Conservation (phyloP, 2,888 invertebrate species). For the Nipponacmea schrenckii region DNA sequence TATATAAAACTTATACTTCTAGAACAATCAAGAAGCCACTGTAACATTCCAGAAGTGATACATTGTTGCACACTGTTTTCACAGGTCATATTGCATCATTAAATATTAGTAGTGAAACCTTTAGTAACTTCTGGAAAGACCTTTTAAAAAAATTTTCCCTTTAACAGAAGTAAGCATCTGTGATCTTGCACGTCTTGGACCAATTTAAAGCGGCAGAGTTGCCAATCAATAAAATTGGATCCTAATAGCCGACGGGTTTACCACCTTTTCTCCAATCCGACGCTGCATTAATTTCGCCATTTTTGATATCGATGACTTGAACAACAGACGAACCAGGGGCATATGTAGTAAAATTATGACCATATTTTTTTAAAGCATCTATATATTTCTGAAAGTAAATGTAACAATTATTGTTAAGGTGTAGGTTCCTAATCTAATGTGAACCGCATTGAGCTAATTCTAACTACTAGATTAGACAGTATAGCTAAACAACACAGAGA, state of each 20-base stretch:
- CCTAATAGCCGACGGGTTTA: conserved; percentile 34
- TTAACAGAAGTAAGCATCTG: too few species aligned
- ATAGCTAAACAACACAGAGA: conserved; percentile 40
- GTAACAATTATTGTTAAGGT: neutral
- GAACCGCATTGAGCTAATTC: conserved; percentile 37
- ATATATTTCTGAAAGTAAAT: conserved; percentile 33
- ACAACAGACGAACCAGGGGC: conserved; percentile 28
- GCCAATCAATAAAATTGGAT: too few species aligned
- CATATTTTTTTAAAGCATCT: conserved; percentile 36
- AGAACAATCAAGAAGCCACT: too few species aligned
- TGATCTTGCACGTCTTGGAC: too few species aligned
- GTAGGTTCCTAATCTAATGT: neutral
- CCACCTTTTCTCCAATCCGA: conserved; percentile 39
- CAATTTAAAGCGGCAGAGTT: too few species aligned
- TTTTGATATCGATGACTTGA: conserved; percentile 30
- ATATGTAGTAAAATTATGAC: conserved; percentile 35
- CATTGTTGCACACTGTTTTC: too few species aligned
- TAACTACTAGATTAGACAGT: conserved; percentile 33
- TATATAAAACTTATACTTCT: too few species aligned
- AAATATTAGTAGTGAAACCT: too few species aligned
- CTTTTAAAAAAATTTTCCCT: too few species aligned
- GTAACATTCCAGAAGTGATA: too few species aligned
- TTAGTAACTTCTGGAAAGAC: too few species aligned
- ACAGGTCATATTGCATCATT: too few species aligned
- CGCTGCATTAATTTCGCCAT: conserved; percentile 32